phyloP scores from a whole-genome alignment of 1,140 invertebrate genomes.

The Sycobia sp. region DNA sequence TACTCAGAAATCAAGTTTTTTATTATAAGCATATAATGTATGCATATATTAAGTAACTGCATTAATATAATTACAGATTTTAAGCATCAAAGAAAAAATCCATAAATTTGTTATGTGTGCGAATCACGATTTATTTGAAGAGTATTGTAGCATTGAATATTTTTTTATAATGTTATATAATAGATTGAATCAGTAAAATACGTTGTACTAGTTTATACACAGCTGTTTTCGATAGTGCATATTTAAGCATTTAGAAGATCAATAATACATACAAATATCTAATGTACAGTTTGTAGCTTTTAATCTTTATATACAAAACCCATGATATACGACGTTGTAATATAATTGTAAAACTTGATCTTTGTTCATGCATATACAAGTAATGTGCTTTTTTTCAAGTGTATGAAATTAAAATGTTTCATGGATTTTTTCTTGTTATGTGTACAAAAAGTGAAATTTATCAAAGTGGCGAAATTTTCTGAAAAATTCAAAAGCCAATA shows the following conservation, averaged over 20 bases:
- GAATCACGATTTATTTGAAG: background rate
- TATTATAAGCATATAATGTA: background rate
- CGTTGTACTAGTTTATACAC: too few species aligned
- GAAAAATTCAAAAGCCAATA: conserved; percentile 4
- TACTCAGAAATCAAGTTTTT: background rate
- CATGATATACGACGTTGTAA: too few species aligned
- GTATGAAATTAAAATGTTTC: background rate
- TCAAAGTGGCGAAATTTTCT: conserved; percentile 6
- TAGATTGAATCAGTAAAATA: too few species aligned
- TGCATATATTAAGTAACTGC: conserved; percentile 2
- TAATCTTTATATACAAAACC: conserved; percentile 12
- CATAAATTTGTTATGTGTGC: background rate
- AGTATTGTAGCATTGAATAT: background rate
- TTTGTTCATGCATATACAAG: too few species aligned
- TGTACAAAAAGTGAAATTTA: conserved; percentile 1
- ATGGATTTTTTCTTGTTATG: conserved; percentile 3
- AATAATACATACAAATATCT: too few species aligned
- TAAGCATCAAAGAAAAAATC: background rate
- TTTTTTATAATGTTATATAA: background rate
- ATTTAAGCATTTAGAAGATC: too few species aligned
- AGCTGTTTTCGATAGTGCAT: too few species aligned
- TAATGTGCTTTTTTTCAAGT: too few species aligned
- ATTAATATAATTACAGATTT: background rate
- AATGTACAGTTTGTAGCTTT: background rate
- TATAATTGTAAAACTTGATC: too few species aligned